Percentiles rank a stretch among this genome's conserved stretches.
phyloP scores from a whole-genome alignment of 2,797 vertebrate genomes.

The Vespertilio murinus region DNA sequence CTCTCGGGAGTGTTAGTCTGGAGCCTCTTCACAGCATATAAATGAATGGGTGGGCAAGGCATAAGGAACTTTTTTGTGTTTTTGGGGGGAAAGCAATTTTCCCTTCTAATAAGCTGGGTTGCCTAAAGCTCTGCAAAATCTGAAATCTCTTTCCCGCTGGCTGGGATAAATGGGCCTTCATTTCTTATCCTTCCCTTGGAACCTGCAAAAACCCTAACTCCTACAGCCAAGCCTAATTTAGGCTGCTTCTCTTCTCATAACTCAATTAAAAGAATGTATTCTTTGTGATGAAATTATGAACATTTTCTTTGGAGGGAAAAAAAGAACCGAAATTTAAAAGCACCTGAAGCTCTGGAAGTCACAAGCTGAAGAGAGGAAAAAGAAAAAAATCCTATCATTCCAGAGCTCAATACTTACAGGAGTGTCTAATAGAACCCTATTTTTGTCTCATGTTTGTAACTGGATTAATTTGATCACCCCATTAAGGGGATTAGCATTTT shows the following conservation, averaged over 20 bases:
- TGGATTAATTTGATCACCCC: constrained; percentile 35
- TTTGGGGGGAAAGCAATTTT: not conserved
- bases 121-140: constrained; percentile 4
- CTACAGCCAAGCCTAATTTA: constrained; percentile 57
- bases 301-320: constrained; percentile 67
- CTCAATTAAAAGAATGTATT: constrained; percentile 61
- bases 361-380: constrained; percentile 50
- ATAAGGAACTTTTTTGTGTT: constrained; percentile 10
- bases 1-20: constrained; percentile 20
- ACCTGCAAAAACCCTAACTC: not conserved
- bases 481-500: constrained; percentile 51
- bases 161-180: not conserved
- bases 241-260: constrained; percentile 38
- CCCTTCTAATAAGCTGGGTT: constrained; percentile 40
- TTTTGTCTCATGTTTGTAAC: constrained; percentile 18
- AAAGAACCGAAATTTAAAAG: constrained; percentile 32
- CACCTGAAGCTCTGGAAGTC: not conserved
- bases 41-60: constrained; percentile 8
- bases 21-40: constrained; percentile 33
- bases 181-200: constrained; percentile 17
- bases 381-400: constrained; percentile 28
- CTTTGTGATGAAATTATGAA: constrained; percentile 41
- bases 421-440: not conserved
- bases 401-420: constrained; percentile 41
- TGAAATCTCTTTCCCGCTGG: not conserved